Evolutionary conservation across 1,140 invertebrate genomes (phyloP).

Genomic region (Diachasmimorpha longicaudata): DNA sequence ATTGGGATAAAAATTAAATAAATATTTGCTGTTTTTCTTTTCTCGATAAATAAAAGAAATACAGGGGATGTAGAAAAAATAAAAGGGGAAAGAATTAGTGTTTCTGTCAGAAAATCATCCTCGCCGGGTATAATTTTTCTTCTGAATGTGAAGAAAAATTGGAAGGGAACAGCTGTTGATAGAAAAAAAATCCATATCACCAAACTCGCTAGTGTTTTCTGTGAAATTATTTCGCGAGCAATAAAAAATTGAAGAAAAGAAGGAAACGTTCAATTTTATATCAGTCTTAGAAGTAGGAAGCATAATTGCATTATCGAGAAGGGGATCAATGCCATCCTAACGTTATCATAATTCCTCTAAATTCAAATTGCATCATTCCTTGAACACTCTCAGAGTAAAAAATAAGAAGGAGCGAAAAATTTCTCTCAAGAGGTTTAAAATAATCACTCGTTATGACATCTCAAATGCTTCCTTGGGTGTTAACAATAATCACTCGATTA

Average conservation of each 20-base stretch:
- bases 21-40: no score
- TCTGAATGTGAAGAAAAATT: no score
- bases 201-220: background rate
- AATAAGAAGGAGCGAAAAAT: constrained; percentile 22
- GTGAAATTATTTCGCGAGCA: background rate
- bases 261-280: constrained; percentile 32
- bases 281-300: constrained; percentile 48
- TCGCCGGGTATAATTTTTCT: no score
- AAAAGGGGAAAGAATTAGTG: no score
- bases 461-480: background rate
- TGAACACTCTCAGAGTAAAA: constrained; percentile 20
- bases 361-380: constrained; percentile 13
- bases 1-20: no score
- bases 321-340: background rate
- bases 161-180: no score
- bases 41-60: no score
- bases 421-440: constrained; percentile 27
- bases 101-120: no score
- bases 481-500: background rate
- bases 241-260: constrained; percentile 6
- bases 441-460: constrained; percentile 16
- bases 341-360: background rate
- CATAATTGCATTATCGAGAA: constrained; percentile 35
- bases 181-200: no score
- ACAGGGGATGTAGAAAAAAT: no score